Evolutionary conservation across 2,888 invertebrate species (phyloP).

Genomic region (Gari tellinella): DNA sequence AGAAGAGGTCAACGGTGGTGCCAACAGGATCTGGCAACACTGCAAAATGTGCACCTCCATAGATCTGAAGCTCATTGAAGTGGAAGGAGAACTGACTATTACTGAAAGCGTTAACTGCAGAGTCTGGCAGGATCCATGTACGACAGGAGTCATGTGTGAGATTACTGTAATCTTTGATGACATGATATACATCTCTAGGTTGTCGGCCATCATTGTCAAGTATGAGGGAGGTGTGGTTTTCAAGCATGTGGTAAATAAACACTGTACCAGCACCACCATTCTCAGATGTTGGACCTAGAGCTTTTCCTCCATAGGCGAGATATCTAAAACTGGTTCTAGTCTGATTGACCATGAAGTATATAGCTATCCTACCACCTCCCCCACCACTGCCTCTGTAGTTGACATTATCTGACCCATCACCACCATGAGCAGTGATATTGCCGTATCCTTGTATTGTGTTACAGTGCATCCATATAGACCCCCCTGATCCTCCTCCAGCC

Average conservation of each 20-base stretch:
- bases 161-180: slow-evolving; percentile 64
- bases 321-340: slow-evolving; percentile 73
- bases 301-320: slow-evolving; percentile 64
- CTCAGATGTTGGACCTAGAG: slow-evolving; percentile 58
- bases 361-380: slow-evolving; percentile 73
- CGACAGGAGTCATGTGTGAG: slow-evolving; percentile 67
- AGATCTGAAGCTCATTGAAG: slow-evolving; percentile 72
- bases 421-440: slow-evolving; percentile 71
- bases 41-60: slow-evolving; percentile 70
- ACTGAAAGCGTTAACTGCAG: slow-evolving; percentile 64
- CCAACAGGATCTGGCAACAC: slow-evolving; percentile 60
- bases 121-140: slow-evolving; percentile 70
- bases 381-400: slow-evolving; percentile 72
- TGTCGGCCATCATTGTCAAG: slow-evolving; percentile 67
- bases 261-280: slow-evolving; percentile 72
- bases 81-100: slow-evolving; percentile 56
- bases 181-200: slow-evolving; percentile 55
- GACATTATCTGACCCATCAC: slow-evolving; percentile 52
- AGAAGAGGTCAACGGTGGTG: slow-evolving; percentile 62
- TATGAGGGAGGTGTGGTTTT: slow-evolving; percentile 69
- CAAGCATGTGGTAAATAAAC: slow-evolving; percentile 68
- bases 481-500: slow-evolving; percentile 75
- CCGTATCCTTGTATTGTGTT: slow-evolving; percentile 73
- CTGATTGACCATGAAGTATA: slow-evolving; percentile 70
- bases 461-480: slow-evolving; percentile 75